Evolutionary conservation across 2,888 invertebrate species (phyloP).

Genomic region (Lamproptera curius): DNA sequence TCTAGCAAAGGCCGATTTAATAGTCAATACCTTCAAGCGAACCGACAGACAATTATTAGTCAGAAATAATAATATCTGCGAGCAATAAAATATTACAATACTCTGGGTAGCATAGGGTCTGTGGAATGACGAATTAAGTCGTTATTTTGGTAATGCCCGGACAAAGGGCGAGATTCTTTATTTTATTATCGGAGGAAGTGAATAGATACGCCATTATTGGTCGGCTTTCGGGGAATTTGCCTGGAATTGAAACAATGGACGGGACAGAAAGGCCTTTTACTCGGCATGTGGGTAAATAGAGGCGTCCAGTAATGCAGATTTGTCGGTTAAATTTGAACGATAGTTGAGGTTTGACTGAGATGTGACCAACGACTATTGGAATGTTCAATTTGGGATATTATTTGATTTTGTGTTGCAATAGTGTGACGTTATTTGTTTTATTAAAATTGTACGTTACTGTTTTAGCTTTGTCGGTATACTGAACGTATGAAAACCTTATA

Average conservation of each 20-base stretch:
- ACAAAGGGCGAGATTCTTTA: conserved; percentile 61
- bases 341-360: too few relatives aligned
- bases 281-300: conserved; percentile 38
- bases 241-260: conserved; percentile 56
- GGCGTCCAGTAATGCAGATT: conserved; percentile 8
- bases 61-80: conserved; percentile 45
- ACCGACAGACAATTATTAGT: conserved; percentile 36
- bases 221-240: conserved; percentile 52
- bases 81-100: conserved; percentile 61
- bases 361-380: too few relatives aligned
- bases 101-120: conserved; percentile 42
- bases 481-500: too few relatives aligned
- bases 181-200: conserved; percentile 69
- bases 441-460: too few relatives aligned
- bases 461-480: too few relatives aligned
- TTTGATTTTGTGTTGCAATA: too few relatives aligned
- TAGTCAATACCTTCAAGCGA: conserved; percentile 22
- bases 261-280: conserved; percentile 41
- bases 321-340: too few relatives aligned
- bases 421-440: too few relatives aligned
- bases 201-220: conserved; percentile 65
- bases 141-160: conserved; percentile 59
- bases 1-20: conserved; percentile 9
- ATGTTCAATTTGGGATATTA: too few relatives aligned
- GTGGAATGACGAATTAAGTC: conserved; percentile 64